Conservation (phyloP, 2,113 vertebrate genomes). For the Callipepla californica region DNA sequence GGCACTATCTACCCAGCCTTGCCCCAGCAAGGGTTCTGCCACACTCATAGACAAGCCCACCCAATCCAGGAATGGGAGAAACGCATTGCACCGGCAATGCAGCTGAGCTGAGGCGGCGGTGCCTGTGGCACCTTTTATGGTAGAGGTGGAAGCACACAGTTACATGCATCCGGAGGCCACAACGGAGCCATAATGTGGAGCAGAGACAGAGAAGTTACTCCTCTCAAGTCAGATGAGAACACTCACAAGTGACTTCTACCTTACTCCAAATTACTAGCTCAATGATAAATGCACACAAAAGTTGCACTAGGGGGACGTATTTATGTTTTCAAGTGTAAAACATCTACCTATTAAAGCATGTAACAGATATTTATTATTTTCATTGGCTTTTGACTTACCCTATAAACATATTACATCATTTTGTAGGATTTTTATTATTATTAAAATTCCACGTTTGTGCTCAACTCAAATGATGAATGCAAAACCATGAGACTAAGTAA, state of each 20-base stretch:
- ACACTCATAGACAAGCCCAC: neutral
- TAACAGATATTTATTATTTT: slow-evolving; percentile 49
- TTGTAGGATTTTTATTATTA: slow-evolving; percentile 24
- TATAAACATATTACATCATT: slow-evolving; percentile 5
- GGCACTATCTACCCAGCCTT: neutral
- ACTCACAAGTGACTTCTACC: neutral
- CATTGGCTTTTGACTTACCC: slow-evolving; percentile 33
- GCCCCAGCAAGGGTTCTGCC: too few relatives aligned
- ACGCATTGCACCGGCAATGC: fast-evolving
- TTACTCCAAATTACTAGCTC: slow-evolving; percentile 48
- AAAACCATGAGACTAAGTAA: slow-evolving; percentile 59
- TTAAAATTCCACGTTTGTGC: slow-evolving; percentile 21
- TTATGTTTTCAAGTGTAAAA: neutral
- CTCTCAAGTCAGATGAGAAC: neutral
- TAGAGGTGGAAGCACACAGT: neutral
- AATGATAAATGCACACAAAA: neutral
- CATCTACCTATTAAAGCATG: neutral
- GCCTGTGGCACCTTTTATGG: neutral
- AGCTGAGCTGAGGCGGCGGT: neutral
- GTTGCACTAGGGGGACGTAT: neutral
- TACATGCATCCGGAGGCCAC: neutral
- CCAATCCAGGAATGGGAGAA: neutral
- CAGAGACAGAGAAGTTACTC: neutral
- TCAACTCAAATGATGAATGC: slow-evolving; percentile 56
- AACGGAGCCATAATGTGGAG: neutral